Conservation (phyloP, 2,797 vertebrate species). For the Chelidonichthys spinosus region DNA sequence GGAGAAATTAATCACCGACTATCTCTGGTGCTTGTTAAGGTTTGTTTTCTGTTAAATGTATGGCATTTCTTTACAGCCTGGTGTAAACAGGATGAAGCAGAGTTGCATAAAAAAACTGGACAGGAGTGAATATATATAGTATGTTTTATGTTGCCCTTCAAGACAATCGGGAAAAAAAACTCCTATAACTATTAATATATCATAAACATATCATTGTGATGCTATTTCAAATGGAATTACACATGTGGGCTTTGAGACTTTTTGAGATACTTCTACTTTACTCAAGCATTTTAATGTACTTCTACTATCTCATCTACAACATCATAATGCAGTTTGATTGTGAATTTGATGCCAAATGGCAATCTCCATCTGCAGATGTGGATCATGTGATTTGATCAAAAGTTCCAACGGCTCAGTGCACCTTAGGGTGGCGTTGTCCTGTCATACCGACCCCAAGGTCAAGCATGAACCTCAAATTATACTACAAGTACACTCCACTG, state of each 20-base stretch:
- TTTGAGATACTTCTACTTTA: conserved; percentile 2
- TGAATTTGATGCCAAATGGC: background rate
- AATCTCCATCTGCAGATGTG: background rate
- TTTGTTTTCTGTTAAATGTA: conserved; percentile 44
- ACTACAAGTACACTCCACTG: background rate
- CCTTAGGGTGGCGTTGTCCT: background rate
- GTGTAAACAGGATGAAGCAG: conserved; percentile 13
- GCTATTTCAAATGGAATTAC: conserved; percentile 1
- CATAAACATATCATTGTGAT: background rate
- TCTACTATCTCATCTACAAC: too few relatives aligned
- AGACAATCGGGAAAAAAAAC: background rate
- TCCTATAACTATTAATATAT: background rate
- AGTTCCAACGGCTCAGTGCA: background rate
- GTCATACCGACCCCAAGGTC: background rate
- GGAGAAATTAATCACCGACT: conserved; percentile 63
- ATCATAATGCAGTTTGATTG: background rate
- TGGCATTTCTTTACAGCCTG: conserved; percentile 27
- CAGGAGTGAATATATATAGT: background rate
- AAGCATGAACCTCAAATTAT: background rate
- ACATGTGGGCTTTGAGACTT: background rate
- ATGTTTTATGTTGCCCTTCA: background rate
- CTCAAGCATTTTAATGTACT: background rate
- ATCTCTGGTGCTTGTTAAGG: conserved; percentile 44
- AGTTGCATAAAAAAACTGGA: conserved; percentile 31
- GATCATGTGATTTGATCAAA: background rate